phyloP scores from a whole-genome alignment of 1,140 invertebrate genomes.

The Sipha flava region DNA sequence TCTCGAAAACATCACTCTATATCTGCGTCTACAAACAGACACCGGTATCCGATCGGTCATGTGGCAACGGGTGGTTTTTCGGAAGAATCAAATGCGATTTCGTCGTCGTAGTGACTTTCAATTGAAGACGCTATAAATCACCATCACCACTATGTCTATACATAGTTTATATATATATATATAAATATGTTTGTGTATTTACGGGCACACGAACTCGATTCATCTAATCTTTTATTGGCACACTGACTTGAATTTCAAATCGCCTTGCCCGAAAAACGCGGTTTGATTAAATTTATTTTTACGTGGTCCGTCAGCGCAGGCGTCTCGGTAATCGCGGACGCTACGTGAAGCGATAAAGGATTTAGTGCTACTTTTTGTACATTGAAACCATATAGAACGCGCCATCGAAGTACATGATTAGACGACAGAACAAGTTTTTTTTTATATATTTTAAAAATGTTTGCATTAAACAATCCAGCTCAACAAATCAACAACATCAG shows the following conservation, averaged over 20 bases:
- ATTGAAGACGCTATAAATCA: constrained; percentile 1
- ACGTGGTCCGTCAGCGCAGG: too few species aligned
- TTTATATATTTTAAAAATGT: too few species aligned
- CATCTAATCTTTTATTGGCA: constrained; percentile 2
- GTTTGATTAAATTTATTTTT: neutral
- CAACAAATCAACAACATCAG: too few species aligned
- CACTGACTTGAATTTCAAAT: neutral
- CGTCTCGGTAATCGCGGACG: too few species aligned
- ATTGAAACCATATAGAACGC: too few species aligned
- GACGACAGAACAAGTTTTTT: too few species aligned
- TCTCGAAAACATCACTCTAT: neutral
- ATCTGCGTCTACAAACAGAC: neutral
- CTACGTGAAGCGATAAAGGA: too few species aligned
- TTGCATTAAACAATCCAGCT: too few species aligned
- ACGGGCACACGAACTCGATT: neutral
- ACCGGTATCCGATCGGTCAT: neutral
- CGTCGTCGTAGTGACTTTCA: neutral
- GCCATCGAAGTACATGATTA: too few species aligned
- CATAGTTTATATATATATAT: neutral
- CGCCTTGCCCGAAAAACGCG: neutral
- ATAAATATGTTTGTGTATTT: too few species aligned
- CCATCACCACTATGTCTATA: neutral
- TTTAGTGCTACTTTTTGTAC: too few species aligned
- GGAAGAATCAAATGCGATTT: neutral
- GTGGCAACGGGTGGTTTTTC: neutral